Percentiles rank a stretch among this genome's conserved stretches.
phyloP scores from a whole-genome alignment of 2,797 vertebrate species.

The Anniella stebbinsi region DNA sequence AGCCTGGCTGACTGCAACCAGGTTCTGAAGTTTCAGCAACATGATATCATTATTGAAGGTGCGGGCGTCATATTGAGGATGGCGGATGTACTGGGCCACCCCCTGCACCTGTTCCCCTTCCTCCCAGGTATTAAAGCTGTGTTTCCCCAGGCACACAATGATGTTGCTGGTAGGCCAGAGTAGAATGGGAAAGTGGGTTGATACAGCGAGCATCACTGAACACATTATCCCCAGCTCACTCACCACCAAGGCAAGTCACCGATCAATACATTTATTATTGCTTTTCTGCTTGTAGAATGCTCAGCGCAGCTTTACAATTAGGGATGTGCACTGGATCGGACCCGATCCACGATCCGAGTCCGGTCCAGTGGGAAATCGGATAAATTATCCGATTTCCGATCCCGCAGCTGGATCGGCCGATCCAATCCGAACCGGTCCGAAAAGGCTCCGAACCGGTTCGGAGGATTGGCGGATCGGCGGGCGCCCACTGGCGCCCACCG shows the following conservation, averaged over 20 bases:
- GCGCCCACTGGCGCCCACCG: too few species aligned
- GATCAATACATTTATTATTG: neutral
- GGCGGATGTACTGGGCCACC: neutral
- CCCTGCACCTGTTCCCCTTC: neutral
- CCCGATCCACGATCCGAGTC: too few species aligned
- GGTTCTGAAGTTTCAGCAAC: neutral
- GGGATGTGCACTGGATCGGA: too few species aligned
- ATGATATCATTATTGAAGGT: neutral
- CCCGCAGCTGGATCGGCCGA: too few species aligned
- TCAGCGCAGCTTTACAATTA: neutral
- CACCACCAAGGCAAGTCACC: neutral
- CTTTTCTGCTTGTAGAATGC: neutral
- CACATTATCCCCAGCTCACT: neutral
- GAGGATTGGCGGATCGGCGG: too few species aligned
- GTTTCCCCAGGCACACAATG: neutral
- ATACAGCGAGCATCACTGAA: neutral
- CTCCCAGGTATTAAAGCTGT: neutral
- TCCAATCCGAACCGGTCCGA: too few species aligned
- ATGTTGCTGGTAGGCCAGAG: constrained; percentile 28
- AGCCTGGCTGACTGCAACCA: accelerated
- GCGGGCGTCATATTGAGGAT: neutral
- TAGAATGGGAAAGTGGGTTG: neutral
- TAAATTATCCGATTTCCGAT: too few species aligned
- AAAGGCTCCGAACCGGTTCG: too few species aligned
- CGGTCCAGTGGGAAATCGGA: too few species aligned